Evolutionary conservation across 2,888 invertebrate species (phyloP).

Genomic region (Scrobipalpa costella): DNA sequence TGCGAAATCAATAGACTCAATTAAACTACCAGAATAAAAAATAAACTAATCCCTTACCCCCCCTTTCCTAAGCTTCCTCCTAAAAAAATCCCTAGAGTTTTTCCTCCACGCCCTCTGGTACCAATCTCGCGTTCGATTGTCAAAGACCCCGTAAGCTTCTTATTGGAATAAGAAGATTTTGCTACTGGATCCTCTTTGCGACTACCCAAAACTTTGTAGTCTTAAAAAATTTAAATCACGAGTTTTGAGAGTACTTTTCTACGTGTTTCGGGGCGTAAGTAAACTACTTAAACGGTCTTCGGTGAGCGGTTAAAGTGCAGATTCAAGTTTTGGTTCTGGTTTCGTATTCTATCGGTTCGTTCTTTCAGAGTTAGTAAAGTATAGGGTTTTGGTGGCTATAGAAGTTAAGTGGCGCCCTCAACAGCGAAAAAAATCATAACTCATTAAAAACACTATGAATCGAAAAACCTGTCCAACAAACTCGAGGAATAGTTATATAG

Average conservation of each 20-base stretch:
- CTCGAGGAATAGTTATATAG: no score
- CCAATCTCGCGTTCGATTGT: conserved; percentile 35
- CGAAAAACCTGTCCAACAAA: no score
- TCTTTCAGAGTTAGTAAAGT: background rate
- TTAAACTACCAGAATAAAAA: no score
- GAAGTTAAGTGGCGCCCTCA: no score
- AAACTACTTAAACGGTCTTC: conserved; percentile 21
- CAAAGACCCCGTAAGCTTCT: conserved; percentile 36
- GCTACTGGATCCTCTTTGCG: conserved; percentile 30
- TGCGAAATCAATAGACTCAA: no score
- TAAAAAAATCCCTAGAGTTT: background rate
- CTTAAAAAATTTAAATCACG: conserved; percentile 29
- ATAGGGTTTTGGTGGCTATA: no score
- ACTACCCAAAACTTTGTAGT: conserved; percentile 27
- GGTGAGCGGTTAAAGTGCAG: conserved; percentile 12
- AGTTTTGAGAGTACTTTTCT: conserved; percentile 23
- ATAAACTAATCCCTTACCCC: background rate
- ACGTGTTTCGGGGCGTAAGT: conserved; percentile 21
- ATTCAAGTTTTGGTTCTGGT: background rate
- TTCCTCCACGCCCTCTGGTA: conserved; percentile 4
- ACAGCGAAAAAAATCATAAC: no score
- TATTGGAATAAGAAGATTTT: conserved; percentile 36
- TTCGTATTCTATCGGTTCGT: background rate
- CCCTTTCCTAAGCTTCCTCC: background rate
- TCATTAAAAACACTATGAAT: no score